Base-by-base conservation (phyloP, 2,888 invertebrate genomes). In the Zhuqinia jingwanae region DNA sequence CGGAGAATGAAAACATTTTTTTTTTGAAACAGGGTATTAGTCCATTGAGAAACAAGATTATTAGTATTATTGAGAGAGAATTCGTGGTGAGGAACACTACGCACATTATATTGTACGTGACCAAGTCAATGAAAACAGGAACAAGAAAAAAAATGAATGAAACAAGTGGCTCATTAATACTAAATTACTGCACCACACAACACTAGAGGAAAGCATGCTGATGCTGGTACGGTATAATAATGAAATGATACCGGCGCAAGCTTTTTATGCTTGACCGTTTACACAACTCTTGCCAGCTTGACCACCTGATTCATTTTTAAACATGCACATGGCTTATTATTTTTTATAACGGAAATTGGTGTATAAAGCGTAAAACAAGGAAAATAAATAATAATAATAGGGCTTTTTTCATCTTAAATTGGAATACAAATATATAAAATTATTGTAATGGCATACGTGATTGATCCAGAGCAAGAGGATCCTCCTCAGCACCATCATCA, bases 381-480 rank as follows among this genome's bases (percentile, higher is more conserved):
- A n/a, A n/a, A n/a, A n/a, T n/a, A n/a, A n/a, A n/a, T n/a, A n/a
- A n/a, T n/a, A n/a, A n/a, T n/a, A n/a, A n/a, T n/a, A n/a, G n/a
- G n/a, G n/a, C n/a, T n/a, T n/a, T n/a, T n/a, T n/a, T n/a, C n/a
- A n/a, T n/a, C n/a, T n/a, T n/a, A n/a, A n/a, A n/a, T n/a, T n/a
- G n/a, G 45, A 22, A n/a, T n/a, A 78, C 56, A 36, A 81, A 81
- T 22, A 25, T 27, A 47, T 13, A 47, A 45, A 63, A 30, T 53
- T 20, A 13, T 36, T 53, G 36, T 42, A 76, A 58, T 27, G 56
- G n/a, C 68, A 10, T 85, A 85, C 85, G 78, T 85, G 85, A 80
- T 75, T 27, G 75, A 75, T 85, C 75, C 17, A 56, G 65, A 68
- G 47, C 58, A 50, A 20, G 30, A 10, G 27, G 56, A 22, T 60